phyloP scores from a whole-genome alignment of 2,888 invertebrate species.

The Hartigia nigra region DNA sequence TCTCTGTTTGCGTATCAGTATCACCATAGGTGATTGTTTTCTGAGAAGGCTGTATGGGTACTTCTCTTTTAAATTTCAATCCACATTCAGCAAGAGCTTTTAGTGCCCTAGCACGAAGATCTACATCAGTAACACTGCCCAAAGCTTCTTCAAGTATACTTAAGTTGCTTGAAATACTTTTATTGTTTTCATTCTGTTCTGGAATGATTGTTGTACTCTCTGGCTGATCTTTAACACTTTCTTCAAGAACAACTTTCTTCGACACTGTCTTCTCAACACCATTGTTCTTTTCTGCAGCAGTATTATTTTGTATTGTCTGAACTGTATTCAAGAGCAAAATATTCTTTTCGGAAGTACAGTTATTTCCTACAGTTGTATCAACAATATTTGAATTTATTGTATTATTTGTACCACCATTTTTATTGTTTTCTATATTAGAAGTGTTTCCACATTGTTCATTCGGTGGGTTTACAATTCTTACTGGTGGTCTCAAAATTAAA shows the following conservation, averaged over 20 bases:
- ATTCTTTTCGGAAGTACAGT: neutral
- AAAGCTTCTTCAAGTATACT: constrained; percentile 51
- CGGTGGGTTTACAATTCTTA: neutral
- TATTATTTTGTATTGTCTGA: too few species aligned
- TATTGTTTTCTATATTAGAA: neutral
- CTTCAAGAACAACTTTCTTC: neutral
- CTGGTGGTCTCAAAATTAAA: neutral
- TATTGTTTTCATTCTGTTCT: neutral
- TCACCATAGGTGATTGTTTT: constrained; percentile 38
- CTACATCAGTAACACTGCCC: constrained; percentile 44
- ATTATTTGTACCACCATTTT: neutral
- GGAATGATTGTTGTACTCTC: neutral
- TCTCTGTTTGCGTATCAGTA: constrained; percentile 45
- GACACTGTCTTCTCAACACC: neutral
- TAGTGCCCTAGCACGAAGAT: constrained; percentile 49
- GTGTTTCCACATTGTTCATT: neutral
- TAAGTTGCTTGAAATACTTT: constrained; percentile 32
- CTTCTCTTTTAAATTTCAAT: constrained; percentile 40
- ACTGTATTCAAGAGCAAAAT: too few species aligned
- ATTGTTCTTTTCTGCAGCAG: neutral
- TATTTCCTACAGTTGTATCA: neutral
- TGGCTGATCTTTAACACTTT: neutral
- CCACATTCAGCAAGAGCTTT: constrained; percentile 53
- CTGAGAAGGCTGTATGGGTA: constrained; percentile 34
- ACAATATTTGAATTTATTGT: neutral